Evolutionary conservation across 2,797 vertebrate species (phyloP).

Genomic region (Pempheris klunzingeri): DNA sequence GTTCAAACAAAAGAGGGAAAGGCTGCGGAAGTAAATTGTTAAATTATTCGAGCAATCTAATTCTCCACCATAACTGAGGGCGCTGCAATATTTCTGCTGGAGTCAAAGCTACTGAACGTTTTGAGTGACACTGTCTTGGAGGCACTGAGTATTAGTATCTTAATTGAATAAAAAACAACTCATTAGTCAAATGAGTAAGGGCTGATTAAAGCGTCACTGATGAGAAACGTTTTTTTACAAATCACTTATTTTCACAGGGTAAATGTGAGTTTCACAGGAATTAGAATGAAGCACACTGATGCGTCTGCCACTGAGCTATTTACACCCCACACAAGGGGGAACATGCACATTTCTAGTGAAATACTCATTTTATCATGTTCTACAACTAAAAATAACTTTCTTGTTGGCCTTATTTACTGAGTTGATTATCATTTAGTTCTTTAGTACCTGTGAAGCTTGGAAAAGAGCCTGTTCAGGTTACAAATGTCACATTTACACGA

Average conservation of each 20-base stretch:
- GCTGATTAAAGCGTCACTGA: conserved; percentile 8
- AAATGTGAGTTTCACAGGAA: background rate
- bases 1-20: background rate
- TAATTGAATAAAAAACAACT: conserved; percentile 18
- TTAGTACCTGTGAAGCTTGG: background rate
- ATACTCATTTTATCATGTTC: background rate
- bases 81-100: background rate
- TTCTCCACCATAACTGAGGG: background rate
- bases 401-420: background rate
- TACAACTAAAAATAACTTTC: background rate
- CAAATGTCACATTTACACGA: background rate
- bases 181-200: background rate
- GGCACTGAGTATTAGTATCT: background rate
- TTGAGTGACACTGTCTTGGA: background rate
- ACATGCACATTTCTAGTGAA: background rate
- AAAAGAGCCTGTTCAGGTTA: background rate
- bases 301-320: background rate
- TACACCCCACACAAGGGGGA: background rate
- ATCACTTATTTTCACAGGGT: background rate
- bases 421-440: background rate
- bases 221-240: conserved; percentile 19
- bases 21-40: background rate
- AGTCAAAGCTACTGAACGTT: background rate
- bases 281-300: conserved; percentile 11
- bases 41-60: conserved; percentile 8